Percentiles rank a stretch among this genome's conserved stretches.
Conservation (phyloP, 2,113 vertebrate species). For the Clupea harengus region DNA sequence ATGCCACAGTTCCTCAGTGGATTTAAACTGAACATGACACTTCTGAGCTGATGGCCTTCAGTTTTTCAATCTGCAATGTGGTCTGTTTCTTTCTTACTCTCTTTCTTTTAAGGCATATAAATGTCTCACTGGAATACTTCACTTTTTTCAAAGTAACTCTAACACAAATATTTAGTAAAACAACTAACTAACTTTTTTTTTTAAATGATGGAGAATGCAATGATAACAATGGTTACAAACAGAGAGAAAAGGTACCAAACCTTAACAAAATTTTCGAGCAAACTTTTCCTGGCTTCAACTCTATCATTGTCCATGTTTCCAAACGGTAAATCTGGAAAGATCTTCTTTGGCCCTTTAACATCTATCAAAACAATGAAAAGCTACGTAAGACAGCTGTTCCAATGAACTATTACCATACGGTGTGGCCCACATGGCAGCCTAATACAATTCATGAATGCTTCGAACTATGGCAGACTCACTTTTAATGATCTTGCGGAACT, state of each 20-base stretch:
- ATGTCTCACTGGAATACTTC: too few species aligned
- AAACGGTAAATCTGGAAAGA: constrained; percentile 96
- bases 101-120: too few species aligned
- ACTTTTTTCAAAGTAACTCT: too few species aligned
- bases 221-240: background rate
- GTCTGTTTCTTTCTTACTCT: too few species aligned
- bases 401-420: background rate
- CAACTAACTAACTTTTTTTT: background rate
- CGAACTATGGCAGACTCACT: constrained; percentile 68
- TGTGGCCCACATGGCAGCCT: background rate
- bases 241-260: constrained; percentile 58
- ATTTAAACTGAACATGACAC: too few species aligned
- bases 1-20: too few species aligned
- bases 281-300: constrained; percentile 92
- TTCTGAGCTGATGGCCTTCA: too few species aligned
- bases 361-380: constrained; percentile 65
- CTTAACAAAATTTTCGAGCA: constrained; percentile 91
- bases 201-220: background rate
- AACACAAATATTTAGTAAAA: too few species aligned
- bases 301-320: constrained; percentile 98
- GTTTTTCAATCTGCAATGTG: too few species aligned
- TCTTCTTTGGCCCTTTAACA: constrained; percentile 96
- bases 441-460: background rate
- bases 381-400: background rate
- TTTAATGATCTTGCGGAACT: constrained; percentile 92